These are phyloP conservation scores for Tympanuchus pallidicinctus DNA, from an alignment of 2,113 vertebrate species.

Conservation along the genomic window DNA sequence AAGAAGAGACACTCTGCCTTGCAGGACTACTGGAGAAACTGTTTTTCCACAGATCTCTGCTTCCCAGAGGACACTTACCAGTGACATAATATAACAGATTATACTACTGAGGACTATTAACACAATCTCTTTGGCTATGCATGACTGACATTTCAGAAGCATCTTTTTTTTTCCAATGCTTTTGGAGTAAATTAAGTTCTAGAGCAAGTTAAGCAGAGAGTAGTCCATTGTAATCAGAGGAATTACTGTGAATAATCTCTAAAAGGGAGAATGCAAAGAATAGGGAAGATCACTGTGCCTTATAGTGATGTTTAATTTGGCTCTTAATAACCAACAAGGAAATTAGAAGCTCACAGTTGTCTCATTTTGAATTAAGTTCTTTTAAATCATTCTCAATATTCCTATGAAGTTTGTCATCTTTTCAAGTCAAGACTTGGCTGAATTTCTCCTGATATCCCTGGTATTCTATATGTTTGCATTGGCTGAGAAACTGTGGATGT, in stretches of 20 bases:
- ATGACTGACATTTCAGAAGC: neutral
- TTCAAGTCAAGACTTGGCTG: neutral
- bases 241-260: neutral
- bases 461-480: neutral
- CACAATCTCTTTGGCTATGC: neutral
- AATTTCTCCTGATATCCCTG: neutral
- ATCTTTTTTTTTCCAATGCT: too few species aligned
- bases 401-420: neutral
- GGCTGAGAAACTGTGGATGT: neutral
- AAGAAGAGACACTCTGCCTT: neutral
- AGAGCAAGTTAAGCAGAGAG: neutral
- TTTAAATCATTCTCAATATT: neutral
- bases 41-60: neutral
- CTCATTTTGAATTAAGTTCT: neutral
- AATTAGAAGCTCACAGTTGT: neutral
- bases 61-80: neutral
- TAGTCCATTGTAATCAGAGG: neutral
- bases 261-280: neutral
- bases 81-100: neutral
- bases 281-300: neutral
- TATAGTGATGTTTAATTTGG: neutral
- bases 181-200: neutral
- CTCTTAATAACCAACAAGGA: neutral
- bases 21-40: neutral
- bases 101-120: neutral